Conservation (phyloP, 2,113 vertebrate species). For the Zeus faber region DNA sequence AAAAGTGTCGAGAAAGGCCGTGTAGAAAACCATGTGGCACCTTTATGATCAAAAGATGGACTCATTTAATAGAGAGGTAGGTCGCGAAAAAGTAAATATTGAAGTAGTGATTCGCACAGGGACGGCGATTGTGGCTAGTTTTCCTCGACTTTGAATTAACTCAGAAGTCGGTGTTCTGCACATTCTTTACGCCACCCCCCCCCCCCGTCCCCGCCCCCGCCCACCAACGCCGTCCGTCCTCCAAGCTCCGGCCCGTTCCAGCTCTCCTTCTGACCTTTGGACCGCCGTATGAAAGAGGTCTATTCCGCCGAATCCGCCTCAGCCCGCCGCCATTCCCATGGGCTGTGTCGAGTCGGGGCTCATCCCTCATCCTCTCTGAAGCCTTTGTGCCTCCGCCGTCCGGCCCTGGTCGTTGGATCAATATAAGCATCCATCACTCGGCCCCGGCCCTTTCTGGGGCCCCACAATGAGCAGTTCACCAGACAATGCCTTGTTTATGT, state of each 20-base stretch:
- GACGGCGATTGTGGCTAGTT: too few species aligned
- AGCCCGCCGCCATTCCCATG: slow-evolving; percentile 50
- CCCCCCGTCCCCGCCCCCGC: slow-evolving; percentile 36
- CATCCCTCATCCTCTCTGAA: slow-evolving; percentile 67
- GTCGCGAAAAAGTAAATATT: too few species aligned
- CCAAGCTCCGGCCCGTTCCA: slow-evolving; percentile 32
- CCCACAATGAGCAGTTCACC: slow-evolving; percentile 69
- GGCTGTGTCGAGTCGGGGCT: slow-evolving; percentile 48
- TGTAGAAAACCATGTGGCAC: too few species aligned
- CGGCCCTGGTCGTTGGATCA: slow-evolving; percentile 73
- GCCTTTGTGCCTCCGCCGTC: slow-evolving; percentile 72
- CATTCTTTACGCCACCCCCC: slow-evolving; percentile 48
- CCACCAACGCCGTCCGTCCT: slow-evolving; percentile 26
- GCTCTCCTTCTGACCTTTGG: slow-evolving; percentile 49
- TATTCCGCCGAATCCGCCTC: slow-evolving; percentile 42
- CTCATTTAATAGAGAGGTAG: too few species aligned
- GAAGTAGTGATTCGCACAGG: too few species aligned
- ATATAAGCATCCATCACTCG: slow-evolving; percentile 75
- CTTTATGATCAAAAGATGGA: too few species aligned
- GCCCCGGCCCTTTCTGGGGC: slow-evolving; percentile 57
- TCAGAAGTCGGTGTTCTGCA: slow-evolving; percentile 54
- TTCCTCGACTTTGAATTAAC: too few species aligned
- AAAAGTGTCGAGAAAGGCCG: too few species aligned
- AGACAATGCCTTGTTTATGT: slow-evolving; percentile 73
- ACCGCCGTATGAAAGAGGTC: slow-evolving; percentile 50